A percentile compares a stretch with the other conserved stretches of the same genome.
These are phyloP conservation scores for Cichladusa arquata DNA, from an alignment of 2,113 vertebrate species.

Conservation along the genomic window DNA sequence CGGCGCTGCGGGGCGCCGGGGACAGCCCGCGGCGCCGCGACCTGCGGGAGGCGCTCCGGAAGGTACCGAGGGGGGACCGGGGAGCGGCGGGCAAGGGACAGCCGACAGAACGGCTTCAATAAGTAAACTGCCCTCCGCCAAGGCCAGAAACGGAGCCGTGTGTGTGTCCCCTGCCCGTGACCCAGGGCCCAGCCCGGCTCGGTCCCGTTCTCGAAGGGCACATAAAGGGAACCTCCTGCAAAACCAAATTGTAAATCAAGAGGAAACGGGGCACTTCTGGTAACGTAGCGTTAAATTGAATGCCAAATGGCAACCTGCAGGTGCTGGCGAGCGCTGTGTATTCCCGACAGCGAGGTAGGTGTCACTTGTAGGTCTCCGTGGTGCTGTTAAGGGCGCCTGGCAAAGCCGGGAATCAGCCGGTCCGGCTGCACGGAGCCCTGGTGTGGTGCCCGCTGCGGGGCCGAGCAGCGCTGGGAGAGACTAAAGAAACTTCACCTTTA, in stretches of 20 bases:
- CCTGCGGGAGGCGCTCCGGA: slow-evolving; percentile 71
- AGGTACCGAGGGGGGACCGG: slow-evolving; percentile 59
- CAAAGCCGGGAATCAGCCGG: rapidly evolving
- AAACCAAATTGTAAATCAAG: rapidly evolving
- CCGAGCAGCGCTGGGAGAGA: rapidly evolving
- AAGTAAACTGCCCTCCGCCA: background rate
- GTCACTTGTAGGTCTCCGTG: background rate
- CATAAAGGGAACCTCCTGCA: rapidly evolving
- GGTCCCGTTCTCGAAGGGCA: background rate
- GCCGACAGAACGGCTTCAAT: background rate
- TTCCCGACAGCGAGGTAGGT: background rate
- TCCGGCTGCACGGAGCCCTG: background rate
- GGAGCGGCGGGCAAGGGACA: background rate
- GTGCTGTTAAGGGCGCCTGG: background rate
- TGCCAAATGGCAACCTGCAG: rapidly evolving
- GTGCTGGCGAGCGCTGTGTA: background rate
- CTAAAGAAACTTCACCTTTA: background rate
- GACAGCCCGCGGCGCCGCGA: slow-evolving; percentile 68
- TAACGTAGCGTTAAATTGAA: rapidly evolving
- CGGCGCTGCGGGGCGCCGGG: background rate
- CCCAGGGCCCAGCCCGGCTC: no score
- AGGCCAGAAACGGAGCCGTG: background rate
- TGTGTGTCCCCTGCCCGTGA: rapidly evolving
- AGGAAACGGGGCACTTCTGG: background rate
- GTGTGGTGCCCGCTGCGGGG: rapidly evolving